These are phyloP conservation scores for Heliconius himera DNA, from an alignment of 1,140 invertebrate genomes.

Conservation along the genomic window DNA sequence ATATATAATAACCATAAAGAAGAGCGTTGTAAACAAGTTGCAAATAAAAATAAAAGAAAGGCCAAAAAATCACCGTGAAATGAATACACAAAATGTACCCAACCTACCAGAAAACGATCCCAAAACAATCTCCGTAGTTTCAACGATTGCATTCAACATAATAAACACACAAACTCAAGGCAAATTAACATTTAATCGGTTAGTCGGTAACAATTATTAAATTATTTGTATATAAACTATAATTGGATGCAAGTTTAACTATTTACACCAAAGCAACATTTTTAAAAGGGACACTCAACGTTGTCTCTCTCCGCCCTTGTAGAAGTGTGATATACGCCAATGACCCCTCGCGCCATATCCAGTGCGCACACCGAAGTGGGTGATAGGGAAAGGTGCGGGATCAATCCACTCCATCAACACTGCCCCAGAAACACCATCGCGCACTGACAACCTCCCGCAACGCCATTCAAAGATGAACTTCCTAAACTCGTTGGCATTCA, in stretches of 20 bases:
- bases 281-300: slow-evolving; percentile 64
- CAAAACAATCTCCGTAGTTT: slow-evolving; percentile 43
- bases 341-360: slow-evolving; percentile 84
- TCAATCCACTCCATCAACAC: slow-evolving; percentile 83
- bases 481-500: slow-evolving; percentile 81
- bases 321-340: slow-evolving; percentile 80
- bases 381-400: slow-evolving; percentile 82
- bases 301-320: slow-evolving; percentile 42
- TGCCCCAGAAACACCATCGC: slow-evolving; percentile 68
- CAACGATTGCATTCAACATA: slow-evolving; percentile 36
- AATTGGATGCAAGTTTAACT: slow-evolving; percentile 44
- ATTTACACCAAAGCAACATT: slow-evolving; percentile 48
- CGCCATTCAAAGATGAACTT: slow-evolving; percentile 84
- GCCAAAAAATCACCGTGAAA: neutral
- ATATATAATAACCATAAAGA: too few relatives aligned
- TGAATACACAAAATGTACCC: slow-evolving; percentile 71
- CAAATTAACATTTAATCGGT: slow-evolving; percentile 49
- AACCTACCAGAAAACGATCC: slow-evolving; percentile 58
- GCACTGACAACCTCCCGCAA: slow-evolving; percentile 80
- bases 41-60: neutral
- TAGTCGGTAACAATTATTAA: slow-evolving; percentile 37
- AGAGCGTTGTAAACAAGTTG: neutral
- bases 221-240: neutral
- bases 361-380: slow-evolving; percentile 84
- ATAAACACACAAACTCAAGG: slow-evolving; percentile 45